Evolutionary conservation across 1,140 invertebrate genomes (phyloP).

Genomic region (Ceratitis capitata): DNA sequence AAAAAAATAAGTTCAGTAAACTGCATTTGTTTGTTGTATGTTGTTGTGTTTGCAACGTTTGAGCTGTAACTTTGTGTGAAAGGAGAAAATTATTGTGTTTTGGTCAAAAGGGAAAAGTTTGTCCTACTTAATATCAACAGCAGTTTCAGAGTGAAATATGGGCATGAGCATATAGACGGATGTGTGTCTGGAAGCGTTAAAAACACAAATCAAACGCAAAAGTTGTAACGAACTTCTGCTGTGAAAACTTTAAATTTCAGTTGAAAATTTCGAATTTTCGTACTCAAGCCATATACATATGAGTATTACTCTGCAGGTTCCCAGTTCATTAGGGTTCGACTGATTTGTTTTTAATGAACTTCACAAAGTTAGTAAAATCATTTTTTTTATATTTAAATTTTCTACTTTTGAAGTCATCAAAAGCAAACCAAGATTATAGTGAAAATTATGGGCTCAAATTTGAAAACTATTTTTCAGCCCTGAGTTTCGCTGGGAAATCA

Average conservation of each 20-base stretch:
- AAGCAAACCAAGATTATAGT: too few relatives aligned
- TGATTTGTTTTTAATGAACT: too few relatives aligned
- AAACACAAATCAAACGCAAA: neutral
- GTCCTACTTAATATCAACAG: neutral
- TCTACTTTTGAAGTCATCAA: too few relatives aligned
- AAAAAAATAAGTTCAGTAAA: neutral
- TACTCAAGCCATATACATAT: too few relatives aligned
- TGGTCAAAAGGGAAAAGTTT: neutral
- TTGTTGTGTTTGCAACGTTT: neutral
- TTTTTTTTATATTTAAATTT: too few relatives aligned
- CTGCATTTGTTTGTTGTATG: neutral
- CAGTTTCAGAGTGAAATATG: neutral
- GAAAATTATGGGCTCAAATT: too few relatives aligned
- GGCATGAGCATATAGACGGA: neutral
- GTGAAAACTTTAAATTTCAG: conserved; percentile 1
- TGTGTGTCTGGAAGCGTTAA: neutral
- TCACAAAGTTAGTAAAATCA: too few relatives aligned
- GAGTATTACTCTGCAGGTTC: too few relatives aligned
- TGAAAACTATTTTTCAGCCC: too few relatives aligned
- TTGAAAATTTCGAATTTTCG: neutral
- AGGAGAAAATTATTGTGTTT: neutral
- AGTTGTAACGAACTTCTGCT: neutral
- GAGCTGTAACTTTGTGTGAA: neutral
- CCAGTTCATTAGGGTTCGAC: too few relatives aligned
- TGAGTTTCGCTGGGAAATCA: too few relatives aligned